Evolutionary conservation across 2,888 invertebrate species (phyloP).

Genomic region (Ophion ellenae): DNA sequence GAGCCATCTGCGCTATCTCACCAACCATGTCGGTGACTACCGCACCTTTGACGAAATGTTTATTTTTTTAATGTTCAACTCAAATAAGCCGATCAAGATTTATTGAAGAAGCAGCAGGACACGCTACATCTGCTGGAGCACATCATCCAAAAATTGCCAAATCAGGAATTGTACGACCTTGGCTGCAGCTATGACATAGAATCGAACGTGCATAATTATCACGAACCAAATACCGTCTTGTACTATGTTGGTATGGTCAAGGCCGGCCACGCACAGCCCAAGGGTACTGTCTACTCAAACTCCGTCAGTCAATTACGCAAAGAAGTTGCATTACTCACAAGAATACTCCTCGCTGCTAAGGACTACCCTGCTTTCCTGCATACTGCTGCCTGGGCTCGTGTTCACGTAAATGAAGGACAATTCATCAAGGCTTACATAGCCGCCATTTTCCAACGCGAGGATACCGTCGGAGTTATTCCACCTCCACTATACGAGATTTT

Average conservation of each 20-base stretch:
- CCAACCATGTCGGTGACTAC: conserved; percentile 6
- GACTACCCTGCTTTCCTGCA: conserved; percentile 89
- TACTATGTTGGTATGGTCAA: conserved; percentile 86
- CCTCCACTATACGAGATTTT: conserved; percentile 90
- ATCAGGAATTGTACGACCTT: conserved; percentile 85
- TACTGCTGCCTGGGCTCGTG: conserved; percentile 88
- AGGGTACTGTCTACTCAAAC: conserved; percentile 87
- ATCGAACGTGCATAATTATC: conserved; percentile 86
- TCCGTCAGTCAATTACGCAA: conserved; percentile 86
- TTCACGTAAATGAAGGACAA: conserved; percentile 88
- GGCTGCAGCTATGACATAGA: conserved; percentile 86
- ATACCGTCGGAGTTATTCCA: conserved; percentile 87
- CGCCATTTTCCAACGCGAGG: conserved; percentile 87
- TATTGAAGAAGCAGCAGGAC: conserved; percentile 86
- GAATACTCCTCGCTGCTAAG: conserved; percentile 89
- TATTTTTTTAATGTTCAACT: neutral
- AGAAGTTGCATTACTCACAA: conserved; percentile 88
- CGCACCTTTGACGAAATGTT: conserved; percentile 22
- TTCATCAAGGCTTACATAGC: conserved; percentile 87
- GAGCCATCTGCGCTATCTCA: neutral
- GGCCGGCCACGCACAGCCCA: conserved; percentile 85
- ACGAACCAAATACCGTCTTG: conserved; percentile 84
- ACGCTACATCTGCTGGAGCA: conserved; percentile 86
- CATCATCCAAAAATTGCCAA: conserved; percentile 87
- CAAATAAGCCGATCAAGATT: conserved; percentile 85